Conservation (phyloP, 2,113 vertebrate genomes). For the Nothobranchius furzeri region DNA sequence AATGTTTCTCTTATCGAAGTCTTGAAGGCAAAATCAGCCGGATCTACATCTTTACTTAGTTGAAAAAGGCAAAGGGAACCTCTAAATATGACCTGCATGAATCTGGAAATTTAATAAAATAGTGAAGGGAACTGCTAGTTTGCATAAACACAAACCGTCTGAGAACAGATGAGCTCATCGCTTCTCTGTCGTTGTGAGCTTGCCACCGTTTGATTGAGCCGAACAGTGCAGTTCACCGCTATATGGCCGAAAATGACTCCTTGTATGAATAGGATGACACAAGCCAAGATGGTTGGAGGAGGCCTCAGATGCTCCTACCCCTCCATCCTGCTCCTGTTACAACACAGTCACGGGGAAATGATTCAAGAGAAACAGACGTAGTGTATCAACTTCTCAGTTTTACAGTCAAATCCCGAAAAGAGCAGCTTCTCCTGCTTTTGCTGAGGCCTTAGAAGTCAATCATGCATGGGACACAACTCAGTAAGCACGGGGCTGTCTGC, state of each 20-base stretch:
- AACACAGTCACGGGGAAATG: too few species aligned
- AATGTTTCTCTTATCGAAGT: too few species aligned
- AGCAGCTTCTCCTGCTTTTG: background rate
- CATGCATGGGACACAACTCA: slow-evolving; percentile 55
- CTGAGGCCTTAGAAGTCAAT: slow-evolving; percentile 50
- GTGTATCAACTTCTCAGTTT: too few species aligned
- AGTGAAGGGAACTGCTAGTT: too few species aligned
- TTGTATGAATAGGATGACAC: slow-evolving; percentile 31
- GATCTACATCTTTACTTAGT: too few species aligned
- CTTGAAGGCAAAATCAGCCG: too few species aligned
- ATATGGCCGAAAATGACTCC: slow-evolving; percentile 19
- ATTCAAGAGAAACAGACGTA: too few species aligned
- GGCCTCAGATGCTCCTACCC: slow-evolving; percentile 11
- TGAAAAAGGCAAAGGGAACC: too few species aligned
- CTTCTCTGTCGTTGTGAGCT: background rate
- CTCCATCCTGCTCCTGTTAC: slow-evolving; percentile 27
- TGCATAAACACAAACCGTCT: background rate
- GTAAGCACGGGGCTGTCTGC: slow-evolving; percentile 57
- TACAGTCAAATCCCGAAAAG: too few species aligned
- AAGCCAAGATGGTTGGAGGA: slow-evolving; percentile 27
- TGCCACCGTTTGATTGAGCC: slow-evolving; percentile 3
- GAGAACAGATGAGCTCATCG: slow-evolving; percentile 15
- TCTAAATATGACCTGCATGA: too few species aligned
- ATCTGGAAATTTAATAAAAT: too few species aligned
- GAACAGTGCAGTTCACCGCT: slow-evolving; percentile 15